Conservation (phyloP, 2,113 vertebrate species). For the Nycticryphes semicollaris region DNA sequence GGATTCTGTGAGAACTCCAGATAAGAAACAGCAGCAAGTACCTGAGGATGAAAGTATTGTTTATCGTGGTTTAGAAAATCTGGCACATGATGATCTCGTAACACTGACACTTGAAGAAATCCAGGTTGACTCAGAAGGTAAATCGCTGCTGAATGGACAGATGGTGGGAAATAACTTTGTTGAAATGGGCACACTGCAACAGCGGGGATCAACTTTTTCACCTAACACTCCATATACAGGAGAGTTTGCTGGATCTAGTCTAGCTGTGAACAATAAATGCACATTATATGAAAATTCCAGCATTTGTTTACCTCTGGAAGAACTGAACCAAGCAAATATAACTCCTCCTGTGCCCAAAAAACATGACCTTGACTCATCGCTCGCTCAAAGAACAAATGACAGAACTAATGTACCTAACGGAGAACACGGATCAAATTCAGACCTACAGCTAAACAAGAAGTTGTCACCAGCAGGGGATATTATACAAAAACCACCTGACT, state of each 20-base stretch:
- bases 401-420: not conserved
- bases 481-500: not conserved
- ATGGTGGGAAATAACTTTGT: not conserved
- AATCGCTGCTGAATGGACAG: not conserved
- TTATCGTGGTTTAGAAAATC: conserved; percentile 70
- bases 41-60: not conserved
- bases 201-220: not conserved
- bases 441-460: not conserved
- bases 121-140: conserved; percentile 29
- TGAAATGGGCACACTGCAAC: not conserved
- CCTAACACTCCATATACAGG: not conserved
- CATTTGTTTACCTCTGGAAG: not conserved
- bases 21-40: not conserved
- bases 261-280: not conserved
- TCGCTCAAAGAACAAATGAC: not conserved
- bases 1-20: not conserved
- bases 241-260: not conserved
- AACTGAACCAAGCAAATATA: not conserved
- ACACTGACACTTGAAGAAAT: conserved; percentile 80
- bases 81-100: conserved; percentile 70
- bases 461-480: not conserved
- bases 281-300: not conserved
- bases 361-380: not conserved
- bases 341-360: not conserved
- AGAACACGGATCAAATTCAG: not conserved